Percentiles rank a stretch among this genome's conserved stretches.
Conservation (phyloP, 2,888 invertebrate species). For the Boloria selene region DNA sequence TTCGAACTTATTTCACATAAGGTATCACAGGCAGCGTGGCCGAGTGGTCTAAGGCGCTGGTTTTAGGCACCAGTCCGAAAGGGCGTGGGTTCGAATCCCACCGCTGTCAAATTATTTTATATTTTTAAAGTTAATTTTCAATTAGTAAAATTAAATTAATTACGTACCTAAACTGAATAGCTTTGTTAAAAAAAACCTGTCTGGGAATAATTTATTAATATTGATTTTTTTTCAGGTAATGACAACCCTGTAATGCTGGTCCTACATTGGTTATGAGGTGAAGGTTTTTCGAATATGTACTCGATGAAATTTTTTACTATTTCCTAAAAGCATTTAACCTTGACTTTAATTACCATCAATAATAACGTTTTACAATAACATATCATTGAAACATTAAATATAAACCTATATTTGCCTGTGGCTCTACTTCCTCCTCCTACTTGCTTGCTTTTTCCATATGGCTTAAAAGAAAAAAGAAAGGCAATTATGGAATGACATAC, state of each 20-base stretch:
- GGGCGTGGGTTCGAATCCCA: slow-evolving; percentile 83
- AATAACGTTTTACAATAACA: not conserved
- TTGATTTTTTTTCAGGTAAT: slow-evolving; percentile 22
- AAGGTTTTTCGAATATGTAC: not conserved
- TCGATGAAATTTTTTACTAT: not conserved
- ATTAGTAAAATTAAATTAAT: not conserved
- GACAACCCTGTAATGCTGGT: not conserved
- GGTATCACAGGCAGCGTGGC: slow-evolving; percentile 86
- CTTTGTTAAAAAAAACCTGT: not conserved
- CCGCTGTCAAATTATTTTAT: slow-evolving; percentile 68
- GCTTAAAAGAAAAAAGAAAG: too few species aligned
- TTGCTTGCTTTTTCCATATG: too few species aligned
- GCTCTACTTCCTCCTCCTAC: too few species aligned
- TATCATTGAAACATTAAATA: not conserved
- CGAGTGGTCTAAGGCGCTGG: slow-evolving; percentile 96
- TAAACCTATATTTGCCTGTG: not conserved
- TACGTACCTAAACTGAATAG: too few species aligned
- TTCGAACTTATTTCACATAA: not conserved
- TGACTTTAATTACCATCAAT: not conserved
- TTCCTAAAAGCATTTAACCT: not conserved
- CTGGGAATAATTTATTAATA: not conserved
- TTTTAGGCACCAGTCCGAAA: slow-evolving; percentile 93
- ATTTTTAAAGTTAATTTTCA: not conserved
- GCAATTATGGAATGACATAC: too few species aligned
- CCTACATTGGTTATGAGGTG: not conserved